phyloP scores from a whole-genome alignment of 2,888 invertebrate species.

The Torymus texanus region DNA sequence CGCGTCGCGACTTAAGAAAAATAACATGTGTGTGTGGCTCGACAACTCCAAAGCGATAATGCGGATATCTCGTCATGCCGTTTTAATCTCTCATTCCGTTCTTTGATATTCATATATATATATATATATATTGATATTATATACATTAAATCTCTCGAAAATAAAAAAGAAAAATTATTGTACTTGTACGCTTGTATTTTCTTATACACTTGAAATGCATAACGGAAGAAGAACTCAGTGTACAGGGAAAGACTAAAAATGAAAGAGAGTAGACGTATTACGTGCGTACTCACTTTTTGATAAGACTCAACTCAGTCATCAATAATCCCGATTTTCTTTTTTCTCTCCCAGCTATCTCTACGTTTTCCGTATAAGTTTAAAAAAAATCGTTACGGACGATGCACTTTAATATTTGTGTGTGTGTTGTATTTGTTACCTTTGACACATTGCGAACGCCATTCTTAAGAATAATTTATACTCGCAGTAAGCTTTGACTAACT shows the following conservation, averaged over 20 bases:
- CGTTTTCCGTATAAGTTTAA: too few species aligned
- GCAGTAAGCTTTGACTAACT: constrained; percentile 11
- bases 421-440: not conserved
- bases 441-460: constrained; percentile 7
- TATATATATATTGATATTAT: constrained; percentile 7
- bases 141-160: constrained; percentile 15
- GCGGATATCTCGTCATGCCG: constrained; percentile 16
- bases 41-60: constrained; percentile 16
- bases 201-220: constrained; percentile 31
- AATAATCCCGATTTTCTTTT: constrained; percentile 10
- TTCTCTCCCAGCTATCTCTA: not conserved
- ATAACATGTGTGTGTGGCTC: not conserved
- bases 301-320: constrained; percentile 33
- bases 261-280: constrained; percentile 11
- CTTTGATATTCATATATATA: constrained; percentile 20
- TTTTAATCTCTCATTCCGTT: constrained; percentile 27
- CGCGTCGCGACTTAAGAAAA: constrained; percentile 14
- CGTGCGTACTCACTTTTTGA: constrained; percentile 4
- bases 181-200: constrained; percentile 16
- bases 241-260: constrained; percentile 24
- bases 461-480: constrained; percentile 6
- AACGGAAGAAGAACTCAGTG: constrained; percentile 9
- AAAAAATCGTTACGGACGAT: constrained; percentile 16
- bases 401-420: not conserved
- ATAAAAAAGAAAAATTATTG: constrained; percentile 19